These are phyloP conservation scores for Bacillus rossius DNA, from an alignment of 1,140 invertebrate genomes.

Conservation along the genomic window DNA sequence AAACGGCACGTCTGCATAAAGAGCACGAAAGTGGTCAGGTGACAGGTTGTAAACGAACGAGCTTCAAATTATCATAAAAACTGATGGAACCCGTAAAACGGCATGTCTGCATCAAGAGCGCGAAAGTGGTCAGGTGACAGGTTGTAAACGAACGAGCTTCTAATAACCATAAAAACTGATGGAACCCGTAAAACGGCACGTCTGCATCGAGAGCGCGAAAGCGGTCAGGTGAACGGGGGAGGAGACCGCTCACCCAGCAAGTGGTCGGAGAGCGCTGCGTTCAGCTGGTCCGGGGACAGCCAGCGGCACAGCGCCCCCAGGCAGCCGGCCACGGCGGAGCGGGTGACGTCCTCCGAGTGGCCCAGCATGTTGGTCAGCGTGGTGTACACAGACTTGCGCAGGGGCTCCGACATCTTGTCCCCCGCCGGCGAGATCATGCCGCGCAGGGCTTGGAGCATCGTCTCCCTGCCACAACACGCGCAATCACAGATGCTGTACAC, in stretches of 20 bases:
- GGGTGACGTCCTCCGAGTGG: slow-evolving; percentile 72
- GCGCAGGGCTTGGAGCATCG: slow-evolving; percentile 84
- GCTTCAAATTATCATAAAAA: no score
- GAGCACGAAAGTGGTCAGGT: no score
- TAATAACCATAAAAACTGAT: no score
- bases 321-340: slow-evolving; percentile 78
- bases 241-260: slow-evolving; percentile 53
- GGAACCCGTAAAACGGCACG: no score
- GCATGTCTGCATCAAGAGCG: no score
- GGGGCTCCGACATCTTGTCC: slow-evolving; percentile 79
- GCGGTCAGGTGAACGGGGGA: no score
- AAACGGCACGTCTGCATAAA: no score
- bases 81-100: no score
- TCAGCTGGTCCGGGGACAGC: slow-evolving; percentile 67
- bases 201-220: no score
- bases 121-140: no score
- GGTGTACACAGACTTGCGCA: slow-evolving; percentile 67
- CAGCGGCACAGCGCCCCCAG: slow-evolving; percentile 78
- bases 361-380: slow-evolving; percentile 63
- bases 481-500: background rate
- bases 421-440: slow-evolving; percentile 77
- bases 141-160: no score
- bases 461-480: slow-evolving; percentile 80
- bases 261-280: slow-evolving; percentile 66
- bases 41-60: no score